Conservation (phyloP, 2,888 invertebrate species). For the Watsonalla binaria region DNA sequence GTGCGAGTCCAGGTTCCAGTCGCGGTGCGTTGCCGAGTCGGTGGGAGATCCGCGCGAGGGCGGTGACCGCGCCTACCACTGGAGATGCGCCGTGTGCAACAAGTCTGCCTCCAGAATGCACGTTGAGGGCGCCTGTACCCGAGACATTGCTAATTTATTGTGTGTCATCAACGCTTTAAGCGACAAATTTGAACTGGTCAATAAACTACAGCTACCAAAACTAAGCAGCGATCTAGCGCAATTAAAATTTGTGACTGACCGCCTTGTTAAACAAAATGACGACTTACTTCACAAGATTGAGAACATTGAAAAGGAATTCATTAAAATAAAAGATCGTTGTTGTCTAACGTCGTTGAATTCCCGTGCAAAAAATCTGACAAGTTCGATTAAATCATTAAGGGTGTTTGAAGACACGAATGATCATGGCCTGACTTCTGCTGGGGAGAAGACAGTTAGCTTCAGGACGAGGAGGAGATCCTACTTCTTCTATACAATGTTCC, state of each 20-base stretch:
- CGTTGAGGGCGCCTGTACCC: constrained; percentile 15
- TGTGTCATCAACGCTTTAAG: constrained; percentile 36
- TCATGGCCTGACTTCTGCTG: constrained; percentile 14
- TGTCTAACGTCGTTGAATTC: constrained; percentile 15
- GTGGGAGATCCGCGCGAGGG: constrained; percentile 27
- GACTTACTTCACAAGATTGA: constrained; percentile 43
- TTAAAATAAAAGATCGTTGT: constrained; percentile 15
- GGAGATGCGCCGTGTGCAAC: constrained; percentile 54
- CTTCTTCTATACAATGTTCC: constrained; percentile 43
- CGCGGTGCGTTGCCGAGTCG: constrained; percentile 27
- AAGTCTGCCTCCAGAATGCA: constrained; percentile 22
- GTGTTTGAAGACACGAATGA: constrained; percentile 19
- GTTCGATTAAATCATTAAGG: constrained; percentile 20
- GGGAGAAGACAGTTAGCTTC: constrained; percentile 39
- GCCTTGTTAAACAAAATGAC: constrained; percentile 50
- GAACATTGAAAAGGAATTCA: constrained; percentile 27
- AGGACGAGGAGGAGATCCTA: constrained; percentile 39
- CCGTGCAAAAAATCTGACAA: constrained; percentile 32
- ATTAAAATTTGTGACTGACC: constrained; percentile 43
- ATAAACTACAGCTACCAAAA: constrained; percentile 60
- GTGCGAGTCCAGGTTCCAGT: constrained; percentile 40
- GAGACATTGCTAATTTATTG: constrained; percentile 24
- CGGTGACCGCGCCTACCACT: constrained; percentile 45
- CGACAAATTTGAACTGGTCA: constrained; percentile 58
- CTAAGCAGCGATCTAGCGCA: constrained; percentile 47